Base-by-base conservation (phyloP, 2,888 invertebrate species). In the Xestia ashworthii region DNA sequence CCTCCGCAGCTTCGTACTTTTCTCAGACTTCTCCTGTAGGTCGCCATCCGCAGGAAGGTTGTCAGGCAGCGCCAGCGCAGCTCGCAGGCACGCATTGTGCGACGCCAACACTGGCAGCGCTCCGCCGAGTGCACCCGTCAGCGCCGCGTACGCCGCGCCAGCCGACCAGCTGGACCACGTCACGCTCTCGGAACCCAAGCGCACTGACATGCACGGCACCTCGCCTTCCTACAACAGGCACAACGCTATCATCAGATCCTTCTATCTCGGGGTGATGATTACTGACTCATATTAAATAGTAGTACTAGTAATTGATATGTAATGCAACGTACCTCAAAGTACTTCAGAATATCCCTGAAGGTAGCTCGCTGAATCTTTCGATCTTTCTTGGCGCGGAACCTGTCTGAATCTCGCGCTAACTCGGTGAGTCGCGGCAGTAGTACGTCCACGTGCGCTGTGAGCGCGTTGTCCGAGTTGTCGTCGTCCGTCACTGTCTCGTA, bases 291-390 rank as follows among this genome's bases (percentile, higher is more conserved):
- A 1, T 16, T 5, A 16, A 48, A 5, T 48, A 5, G 16, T 6
- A 48, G 16, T 48, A 6, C 19, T 19, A 6, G 19, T 50, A 16
- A 5, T 32, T 32, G 32, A 32, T 32, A 16, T 48, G 48, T 48
- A 48, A 48, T 48, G 16, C 5, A 48, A 48, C 48, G 16, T 48
- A 50, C 99, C 97, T 99, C 99, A 78, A 99, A 98, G 91, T 98
- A 99, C 92, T 98, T 97, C 80, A 99, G 97, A 83, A 99, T 98
- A 93, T 99, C 99, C 71, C 99, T 97, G 96, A 99, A 99, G 86
- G 98, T 99, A 53, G 99, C 99, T 19, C 99, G 97, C 94, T 99
- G 99, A 89, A 98, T 97, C 94, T 99, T 98, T 78, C 99, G 97
- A 94, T 99, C 99, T 83, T 99, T 98, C 94, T 99, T 99, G 44